Percentiles rank a stretch among this genome's conserved stretches.
These are phyloP conservation scores for Ypsolopha scabrella DNA, from an alignment of 2,888 invertebrate genomes.

Conservation along the genomic window DNA sequence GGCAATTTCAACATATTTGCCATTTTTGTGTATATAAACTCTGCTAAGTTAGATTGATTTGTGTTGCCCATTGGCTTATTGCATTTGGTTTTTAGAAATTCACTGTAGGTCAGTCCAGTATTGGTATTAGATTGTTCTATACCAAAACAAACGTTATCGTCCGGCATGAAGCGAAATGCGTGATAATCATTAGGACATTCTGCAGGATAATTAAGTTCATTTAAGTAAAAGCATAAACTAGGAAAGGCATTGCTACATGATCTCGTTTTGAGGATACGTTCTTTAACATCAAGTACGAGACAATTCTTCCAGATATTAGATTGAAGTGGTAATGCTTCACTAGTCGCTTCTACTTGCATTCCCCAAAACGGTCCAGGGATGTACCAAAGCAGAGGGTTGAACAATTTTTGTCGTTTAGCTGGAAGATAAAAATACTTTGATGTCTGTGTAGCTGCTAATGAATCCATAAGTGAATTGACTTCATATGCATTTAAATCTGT, in stretches of 20 bases:
- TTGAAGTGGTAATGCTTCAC: constrained; percentile 19
- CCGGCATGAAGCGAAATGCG: constrained; percentile 38
- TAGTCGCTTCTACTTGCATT: constrained; percentile 18
- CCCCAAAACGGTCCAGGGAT: constrained; percentile 62
- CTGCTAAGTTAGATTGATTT: constrained; percentile 22
- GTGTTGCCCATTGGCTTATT: constrained; percentile 33
- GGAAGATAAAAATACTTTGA: constrained; percentile 62
- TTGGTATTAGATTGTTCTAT: constrained; percentile 30
- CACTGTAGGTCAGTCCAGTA: constrained; percentile 27
- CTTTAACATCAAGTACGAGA: constrained; percentile 36
- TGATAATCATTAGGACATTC: constrained; percentile 48
- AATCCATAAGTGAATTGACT: constrained; percentile 28
- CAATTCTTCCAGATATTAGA: constrained; percentile 35
- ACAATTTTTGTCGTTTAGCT: constrained; percentile 41
- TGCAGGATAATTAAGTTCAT: constrained; percentile 38
- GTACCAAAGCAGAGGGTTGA: constrained; percentile 52
- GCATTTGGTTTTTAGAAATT: constrained; percentile 32
- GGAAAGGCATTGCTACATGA: constrained; percentile 36
- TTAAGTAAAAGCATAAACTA: constrained; percentile 48
- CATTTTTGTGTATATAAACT: constrained; percentile 44
- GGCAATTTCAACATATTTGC: constrained; percentile 27
- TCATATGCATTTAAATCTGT: constrained; percentile 38
- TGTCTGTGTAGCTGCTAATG: constrained; percentile 25
- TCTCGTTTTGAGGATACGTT: constrained; percentile 29
- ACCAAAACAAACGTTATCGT: constrained; percentile 45